Evolutionary conservation across 2,888 invertebrate genomes (phyloP), one percentile per base, ranked within the genome.

Genomic region (Galeopsomyia nigrocyanea): DNA sequence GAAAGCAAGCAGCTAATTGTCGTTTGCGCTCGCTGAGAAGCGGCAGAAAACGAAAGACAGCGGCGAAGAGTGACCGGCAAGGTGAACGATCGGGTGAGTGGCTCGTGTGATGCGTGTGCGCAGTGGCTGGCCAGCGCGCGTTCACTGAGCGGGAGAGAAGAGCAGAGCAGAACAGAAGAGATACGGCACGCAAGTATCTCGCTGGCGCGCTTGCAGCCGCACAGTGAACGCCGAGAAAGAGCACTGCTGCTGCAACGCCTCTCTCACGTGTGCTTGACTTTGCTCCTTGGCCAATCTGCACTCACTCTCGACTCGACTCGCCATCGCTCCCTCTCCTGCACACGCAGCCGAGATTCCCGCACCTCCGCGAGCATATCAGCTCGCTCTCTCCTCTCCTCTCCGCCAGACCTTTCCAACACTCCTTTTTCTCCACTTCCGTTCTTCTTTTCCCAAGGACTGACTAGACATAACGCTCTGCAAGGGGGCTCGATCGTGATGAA

Each of bases 161-260:
- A 31, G n/a, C 57, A 58, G 46, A 14, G 17, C 21, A 9, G 26
- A 46, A n/a, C 76, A 76, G 77, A 73, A 61, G 75, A 79, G 79
- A 26, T 78, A 84, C 84, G 84, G 84, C 84, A 84, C 81, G 84
- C 81, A 78, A 79, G 79, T 79, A 78, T 79, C 80, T 78, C 78
- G 79, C 49, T n/a, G 64, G 16, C 26, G 19, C 46, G 16, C 51
- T 56, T 75, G 65, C 75, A 49, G 49, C 51, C 68, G 26, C 26
- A 26, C 3, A 5, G 26, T 26, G 26, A 5, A 26, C 3, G 5
- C 53, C 2, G 39, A 39, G 39, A 39, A 10, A 39, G 39, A 39
- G 39, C 39, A 39, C 3, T 7, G 31, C 31, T n/a, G n/a, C n/a
- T n/a, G 31, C 31, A 5, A 31, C 31, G 31, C 31, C 31, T 31